Evolutionary conservation across 30 jellyfish, hydroid and myxozoan species (phyloP), one percentile per base, ranked within the genome.

Genomic region (Aurelia coerulea): DNA sequence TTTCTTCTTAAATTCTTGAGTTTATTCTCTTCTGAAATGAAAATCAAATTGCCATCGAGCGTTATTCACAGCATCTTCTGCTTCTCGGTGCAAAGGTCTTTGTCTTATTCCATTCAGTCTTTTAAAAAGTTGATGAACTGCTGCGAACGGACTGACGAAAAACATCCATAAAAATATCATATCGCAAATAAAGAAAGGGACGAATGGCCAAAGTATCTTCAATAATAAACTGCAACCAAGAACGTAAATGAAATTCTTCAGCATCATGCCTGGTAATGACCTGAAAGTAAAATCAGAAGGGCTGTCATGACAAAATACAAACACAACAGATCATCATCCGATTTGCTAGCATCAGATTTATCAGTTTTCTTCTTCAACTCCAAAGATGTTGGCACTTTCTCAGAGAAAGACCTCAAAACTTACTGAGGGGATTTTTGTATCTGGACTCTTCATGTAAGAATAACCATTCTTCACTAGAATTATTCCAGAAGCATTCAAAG

Each of bases 61-160:
- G 59, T 64, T 68, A 17, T 59, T 56, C 11, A 18, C 65, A 14
- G 42, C 41, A 14, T 74, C 59, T 42, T 79, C 68, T 5, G 17
- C 74, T 37, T 18, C 56, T 10, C 74, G 46, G 15, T 60, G 52
- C 19, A 13, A 54, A 11, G 66, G 86, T 16, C 52, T 59, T 16
- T 77, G 70, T 62, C 84, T 31, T 23, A 17, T 15, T 23, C 18
- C 18, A 70, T 32, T 53, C 64, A 89, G 64, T 68, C 96, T 68
- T 58, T 67, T 73, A 49, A 71, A 78, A 35, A 86, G 77, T 33
- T 96, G 63, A 63, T 95, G 85, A 7, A 90, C 42, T 11, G 99
- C 99, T 62, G 85, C 97, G 73, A 89, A 95, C 33, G 99, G 99
- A 63, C 99, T 88, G 62, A 95, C 89, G 85, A 78, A 85, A 29